These are phyloP conservation scores for Lymantria monacha DNA, from an alignment of 2,888 invertebrate genomes.

Conservation along the genomic window DNA sequence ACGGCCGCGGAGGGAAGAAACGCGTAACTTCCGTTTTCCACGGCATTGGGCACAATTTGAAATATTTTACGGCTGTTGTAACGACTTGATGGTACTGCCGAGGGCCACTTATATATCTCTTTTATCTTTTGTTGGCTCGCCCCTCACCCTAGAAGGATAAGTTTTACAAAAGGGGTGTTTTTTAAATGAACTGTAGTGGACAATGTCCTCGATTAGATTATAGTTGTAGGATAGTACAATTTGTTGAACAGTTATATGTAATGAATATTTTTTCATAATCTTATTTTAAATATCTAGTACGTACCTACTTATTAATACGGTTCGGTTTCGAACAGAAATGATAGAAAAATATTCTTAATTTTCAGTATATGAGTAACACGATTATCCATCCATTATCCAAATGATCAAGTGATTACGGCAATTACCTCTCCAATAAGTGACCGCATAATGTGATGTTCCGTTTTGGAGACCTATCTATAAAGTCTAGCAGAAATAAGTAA, in stretches of 20 bases:
- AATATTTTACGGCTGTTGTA: conserved; percentile 82
- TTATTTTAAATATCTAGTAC: too few relatives aligned
- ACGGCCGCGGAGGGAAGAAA: conserved; percentile 37
- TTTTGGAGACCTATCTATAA: too few relatives aligned
- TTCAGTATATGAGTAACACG: too few relatives aligned
- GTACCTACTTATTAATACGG: too few relatives aligned
- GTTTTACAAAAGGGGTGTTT: conserved; percentile 57
- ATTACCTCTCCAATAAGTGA: too few relatives aligned
- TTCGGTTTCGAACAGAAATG: too few relatives aligned
- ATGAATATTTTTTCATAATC: too few relatives aligned
- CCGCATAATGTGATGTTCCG: too few relatives aligned
- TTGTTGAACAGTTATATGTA: conserved; percentile 5
- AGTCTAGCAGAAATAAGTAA: too few relatives aligned
- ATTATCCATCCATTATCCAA: too few relatives aligned
- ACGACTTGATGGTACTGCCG: conserved; percentile 80
- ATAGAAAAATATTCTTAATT: too few relatives aligned
- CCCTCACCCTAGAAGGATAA: conserved; percentile 66
- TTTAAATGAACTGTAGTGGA: conserved; percentile 42
- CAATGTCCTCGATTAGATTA: conserved; percentile 26
- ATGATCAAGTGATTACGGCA: too few relatives aligned
- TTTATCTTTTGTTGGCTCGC: conserved; percentile 77
- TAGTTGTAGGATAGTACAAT: conserved; percentile 23
- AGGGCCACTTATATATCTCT: conserved; percentile 82
- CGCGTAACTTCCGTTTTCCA: conserved; percentile 81
- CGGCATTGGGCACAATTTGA: conserved; percentile 82